Base-by-base conservation (phyloP, 1,140 invertebrate species). In the Pseudomyrmex flavicornis region DNA sequence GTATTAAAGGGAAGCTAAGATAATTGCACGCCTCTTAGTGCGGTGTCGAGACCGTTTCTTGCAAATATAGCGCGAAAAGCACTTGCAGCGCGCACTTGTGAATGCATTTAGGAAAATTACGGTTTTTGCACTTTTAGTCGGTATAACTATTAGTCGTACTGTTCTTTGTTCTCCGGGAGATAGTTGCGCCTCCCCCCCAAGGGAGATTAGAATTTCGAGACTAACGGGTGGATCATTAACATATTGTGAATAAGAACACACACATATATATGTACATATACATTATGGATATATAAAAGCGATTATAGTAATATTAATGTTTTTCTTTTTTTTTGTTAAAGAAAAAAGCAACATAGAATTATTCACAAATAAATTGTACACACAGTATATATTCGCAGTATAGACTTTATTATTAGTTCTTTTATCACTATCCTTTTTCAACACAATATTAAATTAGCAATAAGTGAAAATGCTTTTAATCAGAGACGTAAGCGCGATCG, bases 71-170 rank as follows among this genome's bases (percentile, higher is more conserved):
- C 8, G 26, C 8, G 61, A 3, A 15, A 20, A 46, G 26, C 9
- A 20, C 61, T 76, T 8, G 65, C 62, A 44, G 17, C 3, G 48
- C n/a, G 12, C 17, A 66, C 12, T 46, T 9, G 52, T 35, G 52
- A 69, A 80, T 80, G 76, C 66, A 80, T 80, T 72, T 50, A 54
- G 72, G 76, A 72, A 70, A 70, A 80, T 72, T 80, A 80, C 12
- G n/a, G 44, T 59, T 80, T 58, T 80, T 80, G 22, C n/a, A 9
- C 12, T 17, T 20, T 61, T n/a, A 26, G 35, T 35, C 35, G n/a
- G 56, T n/a, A 17, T 7, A 20, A 4, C 8, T n/a, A n/a, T n/a
- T n/a, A n/a, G 50, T 20, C 12, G 10, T 17, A 48, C 17, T 12
- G 44, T 46, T 46, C 35, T 48, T 35, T 15, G 15, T 58, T 56